phyloP scores from a whole-genome alignment of 2,113 vertebrate genomes.

The Meriones unguiculatus region DNA sequence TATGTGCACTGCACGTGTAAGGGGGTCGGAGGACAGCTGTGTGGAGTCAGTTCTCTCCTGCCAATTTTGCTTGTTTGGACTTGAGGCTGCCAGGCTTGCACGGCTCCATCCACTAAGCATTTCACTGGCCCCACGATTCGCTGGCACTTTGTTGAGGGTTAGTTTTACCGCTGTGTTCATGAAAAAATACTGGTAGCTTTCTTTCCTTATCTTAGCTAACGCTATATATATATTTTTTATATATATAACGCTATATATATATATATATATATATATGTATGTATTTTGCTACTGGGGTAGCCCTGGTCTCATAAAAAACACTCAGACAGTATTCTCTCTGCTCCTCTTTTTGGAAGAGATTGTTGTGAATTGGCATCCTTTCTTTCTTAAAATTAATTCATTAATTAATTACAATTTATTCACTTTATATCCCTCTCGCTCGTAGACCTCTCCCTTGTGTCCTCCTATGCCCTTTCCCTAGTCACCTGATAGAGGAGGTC shows the following conservation, averaged over 20 bases:
- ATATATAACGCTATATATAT: no score
- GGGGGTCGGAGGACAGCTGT: background rate
- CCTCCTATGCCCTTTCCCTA: no score
- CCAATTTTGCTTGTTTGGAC: background rate
- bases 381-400: background rate
- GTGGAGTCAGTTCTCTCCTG: background rate
- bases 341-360: conserved; percentile 9
- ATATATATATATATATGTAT: no score
- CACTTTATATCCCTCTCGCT: no score
- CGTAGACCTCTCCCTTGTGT: no score
- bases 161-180: background rate
- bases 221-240: no score
- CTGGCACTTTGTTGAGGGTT: background rate
- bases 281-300: background rate
- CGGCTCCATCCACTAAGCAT: background rate
- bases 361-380: background rate
- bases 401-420: no score
- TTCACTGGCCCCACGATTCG: background rate
- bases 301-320: background rate
- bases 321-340: background rate
- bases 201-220: background rate
- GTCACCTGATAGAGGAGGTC: no score
- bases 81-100: background rate
- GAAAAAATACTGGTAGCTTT: background rate
- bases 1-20: background rate